Evolutionary conservation across 1,140 invertebrate genomes (phyloP).

Genomic region (Drosophila lacertosa): DNA sequence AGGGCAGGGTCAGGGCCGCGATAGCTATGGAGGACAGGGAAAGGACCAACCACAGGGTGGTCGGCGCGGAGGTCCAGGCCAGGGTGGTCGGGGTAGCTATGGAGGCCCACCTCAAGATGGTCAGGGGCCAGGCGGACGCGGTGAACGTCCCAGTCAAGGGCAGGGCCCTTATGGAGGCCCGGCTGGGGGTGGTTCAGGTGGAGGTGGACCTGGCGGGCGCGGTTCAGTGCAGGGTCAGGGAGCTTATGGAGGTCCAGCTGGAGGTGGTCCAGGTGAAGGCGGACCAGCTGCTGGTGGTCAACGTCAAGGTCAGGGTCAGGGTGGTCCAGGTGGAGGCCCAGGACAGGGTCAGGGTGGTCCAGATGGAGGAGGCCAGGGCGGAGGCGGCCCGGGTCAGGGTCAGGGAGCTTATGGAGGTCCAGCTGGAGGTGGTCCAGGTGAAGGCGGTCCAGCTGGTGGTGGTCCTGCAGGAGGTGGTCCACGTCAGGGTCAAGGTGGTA

Average conservation of each 20-base stretch:
- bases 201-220: background rate
- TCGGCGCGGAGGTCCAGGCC: background rate
- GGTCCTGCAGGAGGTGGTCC: background rate
- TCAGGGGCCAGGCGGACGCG: background rate
- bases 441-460: background rate
- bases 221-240: background rate
- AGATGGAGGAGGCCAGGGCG: background rate
- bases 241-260: background rate
- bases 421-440: background rate
- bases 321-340: background rate
- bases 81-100: background rate
- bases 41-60: too few relatives aligned
- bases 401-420: background rate
- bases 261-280: background rate
- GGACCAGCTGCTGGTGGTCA: background rate
- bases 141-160: background rate
- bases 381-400: background rate
- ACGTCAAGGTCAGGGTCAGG: background rate
- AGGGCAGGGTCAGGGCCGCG: background rate
- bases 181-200: background rate
- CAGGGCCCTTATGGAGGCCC: background rate
- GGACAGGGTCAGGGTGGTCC: background rate
- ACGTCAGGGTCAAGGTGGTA: background rate
- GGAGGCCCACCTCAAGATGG: background rate
- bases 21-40: background rate